These are phyloP conservation scores for Hippocampus comes DNA, from an alignment of 2,113 vertebrate species.

Conservation along the genomic window DNA sequence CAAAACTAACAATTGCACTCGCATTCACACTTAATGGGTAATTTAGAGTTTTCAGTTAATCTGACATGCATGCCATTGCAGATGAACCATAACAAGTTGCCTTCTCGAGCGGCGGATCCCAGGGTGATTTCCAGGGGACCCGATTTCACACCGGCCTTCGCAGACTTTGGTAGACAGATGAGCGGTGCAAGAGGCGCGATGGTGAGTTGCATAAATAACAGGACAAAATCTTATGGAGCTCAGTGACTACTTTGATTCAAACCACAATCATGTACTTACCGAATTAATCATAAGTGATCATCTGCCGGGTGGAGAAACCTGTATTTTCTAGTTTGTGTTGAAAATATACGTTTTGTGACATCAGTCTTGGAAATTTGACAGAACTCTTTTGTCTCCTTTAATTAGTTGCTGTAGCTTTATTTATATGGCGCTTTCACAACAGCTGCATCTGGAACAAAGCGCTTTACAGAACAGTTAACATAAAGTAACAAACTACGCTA, in stretches of 20 bases:
- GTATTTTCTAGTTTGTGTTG: too few relatives aligned
- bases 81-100: slow-evolving; percentile 92
- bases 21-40: not conserved
- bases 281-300: not conserved
- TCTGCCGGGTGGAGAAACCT: too few relatives aligned
- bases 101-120: slow-evolving; percentile 81
- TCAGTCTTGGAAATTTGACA: too few relatives aligned
- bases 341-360: too few relatives aligned
- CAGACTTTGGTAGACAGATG: slow-evolving; percentile 89
- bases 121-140: slow-evolving; percentile 89
- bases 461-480: too few relatives aligned
- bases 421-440: too few relatives aligned
- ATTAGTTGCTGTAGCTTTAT: too few relatives aligned
- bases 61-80: slow-evolving; percentile 48
- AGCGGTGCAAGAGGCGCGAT: slow-evolving; percentile 81
- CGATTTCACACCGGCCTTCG: slow-evolving; percentile 96
- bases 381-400: too few relatives aligned
- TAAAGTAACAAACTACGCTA: too few relatives aligned
- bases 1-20: not conserved
- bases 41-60: not conserved
- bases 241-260: not conserved
- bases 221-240: not conserved
- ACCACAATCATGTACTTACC: not conserved
- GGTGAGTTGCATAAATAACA: slow-evolving; percentile 72
- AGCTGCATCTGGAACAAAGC: too few relatives aligned